Percentiles rank a stretch among this genome's conserved stretches.
These are phyloP conservation scores for Boleophthalmus pectinirostris DNA, from an alignment of 2,113 vertebrate genomes.

Conservation along the genomic window DNA sequence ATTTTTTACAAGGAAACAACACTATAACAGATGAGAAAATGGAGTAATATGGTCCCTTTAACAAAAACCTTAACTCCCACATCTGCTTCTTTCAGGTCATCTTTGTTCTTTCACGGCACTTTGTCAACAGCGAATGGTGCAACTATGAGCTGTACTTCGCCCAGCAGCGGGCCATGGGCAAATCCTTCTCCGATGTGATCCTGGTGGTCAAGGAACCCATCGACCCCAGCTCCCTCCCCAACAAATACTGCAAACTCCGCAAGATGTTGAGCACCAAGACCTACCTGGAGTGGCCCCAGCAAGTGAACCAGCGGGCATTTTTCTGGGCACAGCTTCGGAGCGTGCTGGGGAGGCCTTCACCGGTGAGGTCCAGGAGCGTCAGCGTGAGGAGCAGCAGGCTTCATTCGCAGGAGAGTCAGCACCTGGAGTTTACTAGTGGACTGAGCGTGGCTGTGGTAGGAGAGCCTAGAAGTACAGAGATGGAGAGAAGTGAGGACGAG, in stretches of 20 bases:
- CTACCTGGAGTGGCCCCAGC: slow-evolving; percentile 85
- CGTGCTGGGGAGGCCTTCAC: slow-evolving; percentile 73
- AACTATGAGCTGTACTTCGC: slow-evolving; percentile 89
- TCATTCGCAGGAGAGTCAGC: slow-evolving; percentile 19
- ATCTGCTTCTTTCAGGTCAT: slow-evolving; percentile 69
- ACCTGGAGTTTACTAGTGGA: not conserved
- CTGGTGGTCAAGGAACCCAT: slow-evolving; percentile 84
- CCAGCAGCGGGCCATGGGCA: slow-evolving; percentile 83
- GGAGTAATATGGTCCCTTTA: too few relatives aligned
- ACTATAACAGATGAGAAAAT: too few relatives aligned
- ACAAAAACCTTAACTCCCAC: not conserved
- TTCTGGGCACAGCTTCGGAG: slow-evolving; percentile 84
- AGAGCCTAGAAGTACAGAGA: not conserved
- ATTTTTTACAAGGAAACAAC: too few relatives aligned
- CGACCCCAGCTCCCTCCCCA: slow-evolving; percentile 74
- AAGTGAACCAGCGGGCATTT: slow-evolving; percentile 75
- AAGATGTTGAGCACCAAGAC: slow-evolving; percentile 83
- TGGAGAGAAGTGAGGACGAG: slow-evolving; percentile 19
- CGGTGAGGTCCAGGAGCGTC: slow-evolving; percentile 7
- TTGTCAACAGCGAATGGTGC: slow-evolving; percentile 89
- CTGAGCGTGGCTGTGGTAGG: slow-evolving; percentile 3
- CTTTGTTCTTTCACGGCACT: slow-evolving; percentile 82
- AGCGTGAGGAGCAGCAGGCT: slow-evolving; percentile 38
- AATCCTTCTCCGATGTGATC: slow-evolving; percentile 79
- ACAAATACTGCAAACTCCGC: slow-evolving; percentile 82